These are phyloP conservation scores for Chrysodeixis includens DNA, from an alignment of 2,888 invertebrate genomes.

Conservation along the genomic window DNA sequence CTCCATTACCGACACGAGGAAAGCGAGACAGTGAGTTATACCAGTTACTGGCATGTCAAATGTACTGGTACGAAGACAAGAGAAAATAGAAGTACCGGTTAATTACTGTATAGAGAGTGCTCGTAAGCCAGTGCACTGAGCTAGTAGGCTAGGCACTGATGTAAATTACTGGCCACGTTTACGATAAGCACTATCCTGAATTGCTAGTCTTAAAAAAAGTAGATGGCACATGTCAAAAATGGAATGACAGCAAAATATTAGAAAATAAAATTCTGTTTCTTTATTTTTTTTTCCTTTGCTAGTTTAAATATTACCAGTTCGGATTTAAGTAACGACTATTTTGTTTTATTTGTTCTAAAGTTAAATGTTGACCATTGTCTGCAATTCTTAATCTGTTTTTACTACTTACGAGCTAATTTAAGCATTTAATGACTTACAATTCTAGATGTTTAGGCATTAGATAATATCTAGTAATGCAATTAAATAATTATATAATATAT, in stretches of 20 bases:
- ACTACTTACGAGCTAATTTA: background rate
- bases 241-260: no score
- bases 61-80: background rate
- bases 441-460: background rate
- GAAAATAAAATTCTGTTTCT: no score
- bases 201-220: no score
- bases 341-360: no score
- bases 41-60: background rate
- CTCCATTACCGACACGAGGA: conserved; percentile 10
- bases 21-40: conserved; percentile 3
- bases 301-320: no score
- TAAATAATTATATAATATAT: background rate
- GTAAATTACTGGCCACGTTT: background rate
- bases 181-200: background rate
- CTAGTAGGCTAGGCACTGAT: conserved; percentile 8
- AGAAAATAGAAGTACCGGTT: background rate
- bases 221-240: no score
- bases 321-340: no score
- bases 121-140: background rate
- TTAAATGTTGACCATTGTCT: no score
- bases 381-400: no score
- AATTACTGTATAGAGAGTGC: background rate
- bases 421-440: background rate
- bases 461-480: background rate
- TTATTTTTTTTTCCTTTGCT: no score